phyloP scores from a whole-genome alignment of 2,797 vertebrate genomes.

The Urosaurus nigricauda region DNA sequence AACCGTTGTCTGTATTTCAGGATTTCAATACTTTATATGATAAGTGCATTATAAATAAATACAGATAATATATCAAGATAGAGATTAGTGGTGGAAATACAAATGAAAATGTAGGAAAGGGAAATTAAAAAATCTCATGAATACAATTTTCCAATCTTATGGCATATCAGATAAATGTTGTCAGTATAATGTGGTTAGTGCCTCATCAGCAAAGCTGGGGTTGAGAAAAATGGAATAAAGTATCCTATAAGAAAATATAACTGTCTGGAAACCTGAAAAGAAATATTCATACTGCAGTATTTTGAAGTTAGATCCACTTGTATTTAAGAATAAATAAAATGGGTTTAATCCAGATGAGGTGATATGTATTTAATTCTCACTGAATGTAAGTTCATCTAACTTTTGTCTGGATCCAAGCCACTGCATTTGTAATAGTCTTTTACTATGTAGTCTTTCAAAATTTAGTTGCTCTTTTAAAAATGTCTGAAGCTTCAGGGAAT shows the following conservation, averaged over 20 bases:
- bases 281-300: neutral
- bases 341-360: neutral
- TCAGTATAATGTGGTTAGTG: neutral
- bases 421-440: neutral
- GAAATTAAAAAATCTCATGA: neutral
- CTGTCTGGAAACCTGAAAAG: neutral
- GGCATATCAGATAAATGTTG: conserved; percentile 1
- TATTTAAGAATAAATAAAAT: neutral
- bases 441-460: neutral
- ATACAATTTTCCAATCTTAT: neutral
- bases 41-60: conserved; percentile 35
- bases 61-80: too few relatives aligned
- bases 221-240: neutral
- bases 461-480: neutral
- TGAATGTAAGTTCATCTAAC: neutral
- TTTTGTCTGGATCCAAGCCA: neutral
- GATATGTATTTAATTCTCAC: neutral
- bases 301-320: neutral
- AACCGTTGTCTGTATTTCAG: conserved; percentile 35
- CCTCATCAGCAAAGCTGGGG: neutral
- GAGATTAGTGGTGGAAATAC: too few relatives aligned
- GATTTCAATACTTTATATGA: conserved; percentile 32
- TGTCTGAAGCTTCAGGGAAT: neutral
- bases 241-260: neutral
- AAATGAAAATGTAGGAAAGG: conserved; percentile 21